Evolutionary conservation across 2,113 vertebrate species (phyloP).

Genomic region (Xiphias gladius): DNA sequence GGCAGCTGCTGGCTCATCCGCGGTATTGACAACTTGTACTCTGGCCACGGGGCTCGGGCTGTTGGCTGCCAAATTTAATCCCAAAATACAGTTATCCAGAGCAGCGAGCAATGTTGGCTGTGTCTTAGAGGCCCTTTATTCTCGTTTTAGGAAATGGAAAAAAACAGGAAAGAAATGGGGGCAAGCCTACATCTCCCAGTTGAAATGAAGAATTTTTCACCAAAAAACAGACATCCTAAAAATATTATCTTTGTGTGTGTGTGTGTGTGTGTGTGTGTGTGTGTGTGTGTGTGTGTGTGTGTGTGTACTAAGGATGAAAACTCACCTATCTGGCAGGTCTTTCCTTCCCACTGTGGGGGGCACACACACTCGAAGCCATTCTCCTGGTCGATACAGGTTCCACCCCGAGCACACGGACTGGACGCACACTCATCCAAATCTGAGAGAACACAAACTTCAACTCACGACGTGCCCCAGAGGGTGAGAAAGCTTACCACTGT

Average conservation of each 20-base stretch:
- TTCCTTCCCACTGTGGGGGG: slow-evolving; percentile 93
- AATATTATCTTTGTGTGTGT: neutral
- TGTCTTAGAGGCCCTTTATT: slow-evolving; percentile 17
- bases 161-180: slow-evolving; percentile 9
- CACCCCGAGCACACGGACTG: slow-evolving; percentile 91
- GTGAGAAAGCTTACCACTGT: too few relatives aligned
- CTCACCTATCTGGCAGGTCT: slow-evolving; percentile 96
- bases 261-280: neutral
- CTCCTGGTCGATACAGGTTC: slow-evolving; percentile 92
- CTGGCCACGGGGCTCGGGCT: slow-evolving; percentile 52
- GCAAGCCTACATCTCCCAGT: neutral
- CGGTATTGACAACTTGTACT: slow-evolving; percentile 50
- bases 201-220: neutral
- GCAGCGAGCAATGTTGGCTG: neutral
- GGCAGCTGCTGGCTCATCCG: slow-evolving; percentile 59
- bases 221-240: neutral
- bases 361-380: slow-evolving; percentile 95
- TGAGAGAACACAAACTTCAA: slow-evolving; percentile 65
- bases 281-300: neutral
- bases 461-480: neutral
- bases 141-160: slow-evolving; percentile 5
- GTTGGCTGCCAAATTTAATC: slow-evolving; percentile 41
- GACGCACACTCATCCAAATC: slow-evolving; percentile 93
- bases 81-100: slow-evolving; percentile 28
- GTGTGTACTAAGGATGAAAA: neutral